A percentile compares a stretch with the other conserved stretches of the same genome.
Evolutionary conservation across 2,113 vertebrate genomes (phyloP).

Genomic region (Pluvianellus socialis): DNA sequence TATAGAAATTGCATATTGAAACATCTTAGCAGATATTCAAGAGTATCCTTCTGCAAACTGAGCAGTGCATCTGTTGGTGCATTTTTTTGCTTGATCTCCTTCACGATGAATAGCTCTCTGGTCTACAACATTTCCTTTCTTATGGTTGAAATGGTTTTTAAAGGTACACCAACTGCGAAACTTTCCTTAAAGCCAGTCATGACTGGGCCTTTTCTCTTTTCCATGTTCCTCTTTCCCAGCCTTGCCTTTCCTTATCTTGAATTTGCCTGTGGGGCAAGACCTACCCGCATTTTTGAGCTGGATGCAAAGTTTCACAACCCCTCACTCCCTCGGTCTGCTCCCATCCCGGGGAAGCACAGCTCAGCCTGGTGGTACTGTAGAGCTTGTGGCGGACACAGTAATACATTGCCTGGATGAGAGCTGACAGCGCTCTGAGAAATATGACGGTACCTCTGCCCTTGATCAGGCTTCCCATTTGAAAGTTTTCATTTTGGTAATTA

Average conservation of each 20-base stretch:
- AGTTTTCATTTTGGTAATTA: conserved; percentile 67
- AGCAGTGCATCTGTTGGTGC: not conserved
- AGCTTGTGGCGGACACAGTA: not conserved
- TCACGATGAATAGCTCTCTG: not conserved
- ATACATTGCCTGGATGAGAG: conserved; percentile 18
- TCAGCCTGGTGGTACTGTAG: not conserved
- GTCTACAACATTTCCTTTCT: not conserved
- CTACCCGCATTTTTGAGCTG: not conserved
- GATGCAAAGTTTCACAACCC: not conserved
- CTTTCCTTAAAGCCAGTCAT: not conserved
- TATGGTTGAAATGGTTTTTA: not conserved
- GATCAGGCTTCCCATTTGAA: conserved; percentile 34
- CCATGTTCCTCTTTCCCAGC: not conserved
- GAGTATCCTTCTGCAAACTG: not conserved
- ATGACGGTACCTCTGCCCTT: conserved; percentile 49
- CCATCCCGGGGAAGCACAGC: not conserved
- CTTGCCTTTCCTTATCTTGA: not conserved
- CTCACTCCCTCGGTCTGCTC: not conserved
- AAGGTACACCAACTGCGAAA: not conserved
- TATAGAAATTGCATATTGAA: not conserved
- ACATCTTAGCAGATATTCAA: not conserved
- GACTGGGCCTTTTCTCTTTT: not conserved
- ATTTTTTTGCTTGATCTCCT: not conserved
- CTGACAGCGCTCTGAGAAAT: conserved; percentile 54
- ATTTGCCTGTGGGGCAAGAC: not conserved